Evolutionary conservation across 2,113 vertebrate genomes (phyloP).

Genomic region (Okapia johnstoni): DNA sequence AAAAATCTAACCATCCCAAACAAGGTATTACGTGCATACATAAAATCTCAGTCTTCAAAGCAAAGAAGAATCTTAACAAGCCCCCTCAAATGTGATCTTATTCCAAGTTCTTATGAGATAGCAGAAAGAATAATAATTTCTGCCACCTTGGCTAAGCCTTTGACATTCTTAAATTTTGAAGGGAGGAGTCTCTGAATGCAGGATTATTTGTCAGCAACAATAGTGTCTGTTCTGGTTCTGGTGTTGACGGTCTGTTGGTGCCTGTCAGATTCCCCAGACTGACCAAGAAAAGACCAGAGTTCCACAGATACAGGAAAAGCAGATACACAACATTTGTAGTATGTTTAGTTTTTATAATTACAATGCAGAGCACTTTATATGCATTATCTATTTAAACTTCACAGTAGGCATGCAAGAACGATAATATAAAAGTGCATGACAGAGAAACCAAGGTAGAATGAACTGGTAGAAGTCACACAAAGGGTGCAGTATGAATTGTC

Average conservation of each 20-base stretch:
- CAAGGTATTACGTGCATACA: not conserved
- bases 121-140: not conserved
- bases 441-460: not conserved
- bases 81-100: not conserved
- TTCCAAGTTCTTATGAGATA: not conserved
- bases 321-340: not conserved
- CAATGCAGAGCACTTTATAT: not conserved
- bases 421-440: not conserved
- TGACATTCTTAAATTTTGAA: not conserved
- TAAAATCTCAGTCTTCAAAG: not conserved
- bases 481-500: not conserved
- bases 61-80: not conserved
- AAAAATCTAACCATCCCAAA: not conserved
- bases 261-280: not conserved
- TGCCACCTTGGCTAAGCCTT: not conserved
- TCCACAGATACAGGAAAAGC: not conserved
- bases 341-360: not conserved
- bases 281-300: not conserved
- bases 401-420: not conserved
- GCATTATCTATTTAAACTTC: not conserved
- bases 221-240: not conserved
- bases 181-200: not conserved
- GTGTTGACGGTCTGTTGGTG: not conserved
- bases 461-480: not conserved
- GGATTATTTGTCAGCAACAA: not conserved